Percentiles rank a stretch among this genome's conserved stretches.
Conservation (phyloP, 2,113 vertebrate genomes). For the Oenanthe melanoleuca region DNA sequence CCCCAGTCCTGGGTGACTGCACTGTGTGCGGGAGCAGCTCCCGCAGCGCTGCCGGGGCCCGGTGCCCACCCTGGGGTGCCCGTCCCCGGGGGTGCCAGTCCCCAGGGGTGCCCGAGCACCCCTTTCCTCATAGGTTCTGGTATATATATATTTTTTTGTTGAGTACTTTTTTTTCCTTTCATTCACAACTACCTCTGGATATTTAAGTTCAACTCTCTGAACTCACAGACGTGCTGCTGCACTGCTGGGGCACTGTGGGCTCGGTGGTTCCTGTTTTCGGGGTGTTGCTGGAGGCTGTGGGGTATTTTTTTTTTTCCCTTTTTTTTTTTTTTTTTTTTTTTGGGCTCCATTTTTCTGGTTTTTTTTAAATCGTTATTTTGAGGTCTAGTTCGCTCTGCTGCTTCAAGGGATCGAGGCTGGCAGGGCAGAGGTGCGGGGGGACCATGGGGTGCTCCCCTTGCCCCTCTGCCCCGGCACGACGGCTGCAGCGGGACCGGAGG, state of each 20-base stretch:
- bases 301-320: neutral
- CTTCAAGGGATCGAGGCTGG: conserved; percentile 30
- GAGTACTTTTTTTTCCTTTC: conserved; percentile 51
- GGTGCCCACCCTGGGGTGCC: accelerated
- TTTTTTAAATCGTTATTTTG: neutral
- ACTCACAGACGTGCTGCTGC: conserved; percentile 69
- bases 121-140: neutral
- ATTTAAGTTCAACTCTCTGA: conserved; percentile 76
- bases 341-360: neutral
- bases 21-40: neutral
- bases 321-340: no score
- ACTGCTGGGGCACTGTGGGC: neutral
- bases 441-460: neutral
- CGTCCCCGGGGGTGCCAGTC: accelerated
- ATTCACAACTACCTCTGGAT: conserved; percentile 85
- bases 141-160: neutral
- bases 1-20: neutral
- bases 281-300: neutral
- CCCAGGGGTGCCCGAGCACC: neutral
- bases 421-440: neutral
- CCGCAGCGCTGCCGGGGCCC: accelerated
- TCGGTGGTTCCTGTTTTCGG: neutral
- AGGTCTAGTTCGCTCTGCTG: conserved; percentile 25
- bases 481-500: conserved; percentile 40
- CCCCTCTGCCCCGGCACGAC: neutral